Evolutionary conservation across 2,888 invertebrate genomes (phyloP), one percentile per base, ranked within the genome.

Genomic region (Itoplectis maculator): DNA sequence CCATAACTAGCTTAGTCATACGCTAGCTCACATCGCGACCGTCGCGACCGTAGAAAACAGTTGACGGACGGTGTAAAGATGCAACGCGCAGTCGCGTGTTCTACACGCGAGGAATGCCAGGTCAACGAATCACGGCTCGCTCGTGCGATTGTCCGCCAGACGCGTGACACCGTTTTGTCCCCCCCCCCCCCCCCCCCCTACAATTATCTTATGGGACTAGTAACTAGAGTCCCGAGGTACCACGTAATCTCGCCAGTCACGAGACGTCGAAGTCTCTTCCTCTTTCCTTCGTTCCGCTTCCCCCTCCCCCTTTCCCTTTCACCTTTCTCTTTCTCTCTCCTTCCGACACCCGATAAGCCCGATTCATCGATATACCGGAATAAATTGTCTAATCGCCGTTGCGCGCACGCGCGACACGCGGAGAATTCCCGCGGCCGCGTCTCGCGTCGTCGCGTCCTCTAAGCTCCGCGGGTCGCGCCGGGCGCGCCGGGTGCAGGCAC

Each of bases 351-450:
- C 37, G n/a, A n/a, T n/a, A 56, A 66, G 54, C n/a, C 40, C 54
- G n/a, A 79, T 54, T 73, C 9, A 61, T 79, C 79, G 75, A 76
- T 54, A 79, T 54, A 40, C 45, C 18, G 51, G 63, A 59, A 83
- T 80, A 80, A 77, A 73, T 83, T 72, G 65, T 68, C 63, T 42
- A 70, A 80, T 77, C 56, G 68, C 29, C n/a, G 29, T 29, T 5
- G 40, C 40, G 63, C 72, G 51, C 56, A 68, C 68, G 47, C 47
- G n/a, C n/a, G n/a, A n/a, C n/a, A n/a, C n/a, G n/a, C n/a, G n/a
- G 61, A 56, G 49, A 65, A 70, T 54, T 37, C 65, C 54, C 35
- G 37, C 59, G 61, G 63, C 42, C 42, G 37, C 72, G 42, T n/a
- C n/a, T 9, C 42, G 54, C 63, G 61, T 56, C 54, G 54, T 79